Evolutionary conservation across 2,888 invertebrate species (phyloP), one percentile per base, ranked within the genome.

Genomic region (Eupithecia tripunctaria): DNA sequence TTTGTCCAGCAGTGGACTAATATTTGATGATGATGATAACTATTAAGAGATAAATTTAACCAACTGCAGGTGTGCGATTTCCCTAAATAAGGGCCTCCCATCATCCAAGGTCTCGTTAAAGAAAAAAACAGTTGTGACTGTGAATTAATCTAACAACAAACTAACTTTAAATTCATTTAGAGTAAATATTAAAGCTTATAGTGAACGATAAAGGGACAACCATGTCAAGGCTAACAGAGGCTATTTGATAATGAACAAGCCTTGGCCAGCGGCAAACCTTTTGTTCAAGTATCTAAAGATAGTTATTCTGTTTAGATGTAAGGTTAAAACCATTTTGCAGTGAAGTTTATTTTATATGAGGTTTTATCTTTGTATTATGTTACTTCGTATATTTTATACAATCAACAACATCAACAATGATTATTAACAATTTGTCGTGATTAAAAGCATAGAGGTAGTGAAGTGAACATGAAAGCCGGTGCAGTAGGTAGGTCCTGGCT

Each of bases 201-300:
- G 75, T 80, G 82, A 80, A 75, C 80, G 78, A 82, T 78, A 71
- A 77, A 79, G 74, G 79, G 80, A 82, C 81, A 85, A 85, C 82
- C 82, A 79, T 86, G 86, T 82, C 88, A 89, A 86, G 88, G 86
- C 82, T 83, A 71, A 70, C 78, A 74, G 12, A 81, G 78, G 70
- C 69, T 72, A 71, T 78, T 79, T 77, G 79, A 83, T 78, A 83
- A 82, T 83, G 76, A 75, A 75, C 51, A 71, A 76, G 76, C 81
- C 81, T 83, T 82, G 78, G 74, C 66, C 69, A 60, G 68, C 66
- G 75, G 76, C 81, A 78, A 76, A 68, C 74, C 79, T 80, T 77
- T 77, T 79, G 78, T 81, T 72, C 77, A 72, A 69, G 74, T 81
- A 72, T 77, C 73, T 79, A 77, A 32, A 76, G 76, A 78, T 79